A percentile compares a stretch with the other conserved stretches of the same genome.
phyloP scores from a whole-genome alignment of 2,797 vertebrate species.

The Melanotaenia trifasciata region DNA sequence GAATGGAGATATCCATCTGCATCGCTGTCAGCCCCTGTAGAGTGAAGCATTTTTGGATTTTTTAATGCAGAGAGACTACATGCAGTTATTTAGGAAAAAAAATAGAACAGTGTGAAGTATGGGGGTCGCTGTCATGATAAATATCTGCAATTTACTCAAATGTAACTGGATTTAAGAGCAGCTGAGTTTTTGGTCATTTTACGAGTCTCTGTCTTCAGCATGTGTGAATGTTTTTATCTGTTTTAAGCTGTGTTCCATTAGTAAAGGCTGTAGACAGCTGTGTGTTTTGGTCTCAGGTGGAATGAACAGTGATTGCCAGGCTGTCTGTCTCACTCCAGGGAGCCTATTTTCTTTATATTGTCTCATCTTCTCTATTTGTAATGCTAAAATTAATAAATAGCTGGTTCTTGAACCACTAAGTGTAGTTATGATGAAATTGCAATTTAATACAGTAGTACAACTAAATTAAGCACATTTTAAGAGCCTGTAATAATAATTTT shows the following conservation, averaged over 20 bases:
- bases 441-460: not conserved
- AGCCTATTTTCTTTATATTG: slow-evolving; percentile 9
- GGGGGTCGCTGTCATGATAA: too few species aligned
- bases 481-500: not conserved
- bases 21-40: too few species aligned
- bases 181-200: not conserved
- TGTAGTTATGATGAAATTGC: not conserved
- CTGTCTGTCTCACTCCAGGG: slow-evolving; percentile 41
- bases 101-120: too few species aligned
- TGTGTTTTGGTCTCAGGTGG: slow-evolving; percentile 55
- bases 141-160: too few species aligned
- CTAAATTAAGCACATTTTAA: not conserved
- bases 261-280: slow-evolving; percentile 50
- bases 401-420: not conserved
- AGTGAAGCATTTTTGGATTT: too few species aligned
- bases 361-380: not conserved
- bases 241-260: slow-evolving; percentile 40
- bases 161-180: not conserved
- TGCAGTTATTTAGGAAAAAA: too few species aligned
- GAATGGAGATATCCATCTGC: too few species aligned
- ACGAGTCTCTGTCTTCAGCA: not conserved
- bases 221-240: slow-evolving; percentile 9
- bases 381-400: not conserved
- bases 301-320: slow-evolving; percentile 27
- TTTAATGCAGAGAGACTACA: too few species aligned